These are phyloP conservation scores for Triplophysa siluroides DNA, from an alignment of 2,113 vertebrate species.

Conservation along the genomic window DNA sequence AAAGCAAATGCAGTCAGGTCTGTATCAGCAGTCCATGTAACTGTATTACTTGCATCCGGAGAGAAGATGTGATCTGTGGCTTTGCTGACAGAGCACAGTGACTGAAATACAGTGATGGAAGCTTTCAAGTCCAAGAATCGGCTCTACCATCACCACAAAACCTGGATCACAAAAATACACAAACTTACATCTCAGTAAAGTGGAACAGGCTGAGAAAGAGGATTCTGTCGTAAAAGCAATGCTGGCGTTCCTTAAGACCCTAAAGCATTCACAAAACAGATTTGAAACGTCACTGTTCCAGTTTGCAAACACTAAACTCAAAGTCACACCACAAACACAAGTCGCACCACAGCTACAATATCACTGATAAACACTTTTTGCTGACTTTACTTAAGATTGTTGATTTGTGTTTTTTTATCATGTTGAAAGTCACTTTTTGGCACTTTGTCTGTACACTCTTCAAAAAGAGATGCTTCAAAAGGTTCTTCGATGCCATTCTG, in stretches of 20 bases:
- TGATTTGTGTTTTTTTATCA: neutral
- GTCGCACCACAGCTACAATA: neutral
- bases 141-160: neutral
- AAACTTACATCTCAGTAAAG: neutral
- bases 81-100: constrained; percentile 39
- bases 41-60: constrained; percentile 26
- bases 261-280: neutral
- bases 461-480: too few relatives aligned
- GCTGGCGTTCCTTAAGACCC: neutral
- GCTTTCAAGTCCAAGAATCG: neutral
- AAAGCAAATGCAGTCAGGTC: constrained; percentile 43
- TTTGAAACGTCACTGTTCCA: neutral
- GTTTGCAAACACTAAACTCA: neutral
- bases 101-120: neutral
- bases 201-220: neutral
- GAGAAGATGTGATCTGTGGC: constrained; percentile 30
- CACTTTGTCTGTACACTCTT: too few relatives aligned
- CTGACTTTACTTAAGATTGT: neutral
- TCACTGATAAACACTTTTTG: neutral
- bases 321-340: neutral
- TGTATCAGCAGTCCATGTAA: constrained; percentile 49
- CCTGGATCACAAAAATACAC: neutral
- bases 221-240: neutral
- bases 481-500: too few relatives aligned
- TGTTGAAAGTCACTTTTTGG: too few relatives aligned